Percentiles rank a stretch among this genome's conserved stretches.
Evolutionary conservation across 2,888 invertebrate genomes (phyloP).

Genomic region (Chrysopilus asiliformis): DNA sequence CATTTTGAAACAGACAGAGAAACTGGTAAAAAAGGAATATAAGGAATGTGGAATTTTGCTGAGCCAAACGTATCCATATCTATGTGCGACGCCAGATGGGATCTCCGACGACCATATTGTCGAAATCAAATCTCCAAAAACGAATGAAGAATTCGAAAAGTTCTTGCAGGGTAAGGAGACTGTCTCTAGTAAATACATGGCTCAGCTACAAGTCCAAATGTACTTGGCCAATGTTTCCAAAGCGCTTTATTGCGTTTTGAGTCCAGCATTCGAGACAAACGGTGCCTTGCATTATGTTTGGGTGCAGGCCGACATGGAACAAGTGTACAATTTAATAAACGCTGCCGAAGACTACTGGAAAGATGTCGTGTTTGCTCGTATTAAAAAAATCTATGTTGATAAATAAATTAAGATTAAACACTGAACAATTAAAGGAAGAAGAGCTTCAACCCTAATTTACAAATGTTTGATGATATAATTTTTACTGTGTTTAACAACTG

Average conservation of each 20-base stretch:
- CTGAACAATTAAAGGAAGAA: too few relatives aligned
- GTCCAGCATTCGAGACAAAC: constrained; percentile 32
- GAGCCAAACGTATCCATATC: constrained; percentile 29
- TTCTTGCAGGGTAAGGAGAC: constrained; percentile 32
- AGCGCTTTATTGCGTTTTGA: constrained; percentile 32
- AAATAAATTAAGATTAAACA: constrained; percentile 12
- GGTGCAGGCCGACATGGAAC: constrained; percentile 33
- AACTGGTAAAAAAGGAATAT: constrained; percentile 32
- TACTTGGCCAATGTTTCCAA: constrained; percentile 33
- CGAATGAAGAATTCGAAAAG: constrained; percentile 35
- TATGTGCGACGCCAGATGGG: constrained; percentile 32
- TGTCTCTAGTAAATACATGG: constrained; percentile 34
- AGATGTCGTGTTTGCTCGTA: constrained; percentile 28
- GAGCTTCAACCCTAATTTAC: too few relatives aligned
- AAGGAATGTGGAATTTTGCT: constrained; percentile 29
- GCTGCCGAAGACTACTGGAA: constrained; percentile 33
- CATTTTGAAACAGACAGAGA: constrained; percentile 33
- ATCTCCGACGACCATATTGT: constrained; percentile 35
- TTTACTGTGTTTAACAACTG: too few relatives aligned
- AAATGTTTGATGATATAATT: too few relatives aligned
- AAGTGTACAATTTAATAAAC: constrained; percentile 26
- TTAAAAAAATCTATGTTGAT: constrained; percentile 26
- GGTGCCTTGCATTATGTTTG: constrained; percentile 34
- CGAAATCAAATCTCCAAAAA: constrained; percentile 33
- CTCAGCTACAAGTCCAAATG: constrained; percentile 35